phyloP scores from a whole-genome alignment of 1,140 invertebrate genomes.

The Euborellia annulipes region DNA sequence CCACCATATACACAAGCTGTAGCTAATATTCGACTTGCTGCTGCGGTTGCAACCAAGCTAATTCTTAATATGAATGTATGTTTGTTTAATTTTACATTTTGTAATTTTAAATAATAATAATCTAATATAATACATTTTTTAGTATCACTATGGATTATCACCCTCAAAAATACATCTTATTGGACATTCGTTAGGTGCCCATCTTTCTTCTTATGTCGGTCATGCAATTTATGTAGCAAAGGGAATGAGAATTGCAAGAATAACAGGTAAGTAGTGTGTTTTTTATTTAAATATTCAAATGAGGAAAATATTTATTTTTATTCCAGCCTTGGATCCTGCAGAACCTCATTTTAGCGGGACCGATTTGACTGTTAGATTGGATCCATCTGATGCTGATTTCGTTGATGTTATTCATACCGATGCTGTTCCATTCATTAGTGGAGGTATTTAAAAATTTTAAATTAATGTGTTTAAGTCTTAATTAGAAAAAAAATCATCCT shows the following conservation, averaged over 20 bases:
- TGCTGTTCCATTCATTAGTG: conserved; percentile 59
- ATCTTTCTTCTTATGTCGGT: conserved; percentile 71
- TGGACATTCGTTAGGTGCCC: conserved; percentile 78
- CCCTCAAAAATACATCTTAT: conserved; percentile 51
- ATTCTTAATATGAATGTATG: conserved; percentile 33
- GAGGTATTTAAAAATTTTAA: conserved; percentile 36
- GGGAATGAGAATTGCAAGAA: conserved; percentile 44
- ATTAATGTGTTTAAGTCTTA: conserved; percentile 84
- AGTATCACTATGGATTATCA: conserved; percentile 32
- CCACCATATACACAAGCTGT: conserved; percentile 82
- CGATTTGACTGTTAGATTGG: conserved; percentile 61
- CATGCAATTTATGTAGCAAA: conserved; percentile 49
- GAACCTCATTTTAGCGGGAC: conserved; percentile 81
- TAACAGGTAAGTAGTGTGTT: conserved; percentile 32
- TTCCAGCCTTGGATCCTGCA: conserved; percentile 73
- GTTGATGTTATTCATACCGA: conserved; percentile 84
- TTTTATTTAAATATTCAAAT: background rate
- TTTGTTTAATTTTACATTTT: conserved; percentile 3
- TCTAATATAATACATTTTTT: conserved; percentile 9
- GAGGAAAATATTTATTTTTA: conserved; percentile 3
- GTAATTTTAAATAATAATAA: conserved; percentile 4
- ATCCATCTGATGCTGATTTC: conserved; percentile 67
- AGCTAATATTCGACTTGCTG: conserved; percentile 75
- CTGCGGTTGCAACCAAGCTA: conserved; percentile 62
- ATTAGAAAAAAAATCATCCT: conserved; percentile 70